These are phyloP conservation scores for Coremacera marginata DNA, from an alignment of 2,888 invertebrate species.

Conservation along the genomic window DNA sequence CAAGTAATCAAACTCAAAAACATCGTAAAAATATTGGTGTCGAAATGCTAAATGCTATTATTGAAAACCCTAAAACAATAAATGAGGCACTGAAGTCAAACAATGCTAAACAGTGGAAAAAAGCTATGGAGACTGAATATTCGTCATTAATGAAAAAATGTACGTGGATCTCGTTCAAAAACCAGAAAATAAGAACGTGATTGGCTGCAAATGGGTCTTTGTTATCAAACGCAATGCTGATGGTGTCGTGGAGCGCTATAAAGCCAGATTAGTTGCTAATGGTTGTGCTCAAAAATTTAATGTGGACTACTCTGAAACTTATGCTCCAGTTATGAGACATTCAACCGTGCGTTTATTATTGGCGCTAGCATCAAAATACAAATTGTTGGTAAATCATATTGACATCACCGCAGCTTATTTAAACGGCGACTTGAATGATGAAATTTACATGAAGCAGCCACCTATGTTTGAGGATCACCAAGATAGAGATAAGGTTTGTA, in stretches of 20 bases:
- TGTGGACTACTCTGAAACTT: too few relatives aligned
- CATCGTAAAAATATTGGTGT: too few relatives aligned
- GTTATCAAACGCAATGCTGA: constrained; percentile 38
- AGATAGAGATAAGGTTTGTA: background rate
- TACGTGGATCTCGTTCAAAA: background rate
- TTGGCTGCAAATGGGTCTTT: background rate
- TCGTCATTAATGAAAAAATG: too few relatives aligned
- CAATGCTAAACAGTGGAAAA: too few relatives aligned
- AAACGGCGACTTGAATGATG: constrained; percentile 25
- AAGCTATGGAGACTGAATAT: too few relatives aligned
- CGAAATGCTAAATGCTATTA: too few relatives aligned
- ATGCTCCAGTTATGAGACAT: background rate
- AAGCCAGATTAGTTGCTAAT: constrained; percentile 51
- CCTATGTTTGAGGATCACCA: constrained; percentile 36
- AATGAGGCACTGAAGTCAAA: too few relatives aligned
- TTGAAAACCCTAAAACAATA: too few relatives aligned
- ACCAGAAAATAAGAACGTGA: background rate
- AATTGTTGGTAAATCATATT: constrained; percentile 39
- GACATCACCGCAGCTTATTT: constrained; percentile 43
- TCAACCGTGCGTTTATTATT: constrained; percentile 2
- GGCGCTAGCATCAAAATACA: background rate
- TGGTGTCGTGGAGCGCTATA: constrained; percentile 48
- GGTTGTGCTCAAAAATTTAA: constrained; percentile 51
- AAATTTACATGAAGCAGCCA: constrained; percentile 44
- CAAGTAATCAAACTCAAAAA: too few relatives aligned